A percentile compares a stretch with the other conserved stretches of the same genome.
phyloP scores from a whole-genome alignment of 2,797 vertebrate genomes.

The Anabas testudineus region DNA sequence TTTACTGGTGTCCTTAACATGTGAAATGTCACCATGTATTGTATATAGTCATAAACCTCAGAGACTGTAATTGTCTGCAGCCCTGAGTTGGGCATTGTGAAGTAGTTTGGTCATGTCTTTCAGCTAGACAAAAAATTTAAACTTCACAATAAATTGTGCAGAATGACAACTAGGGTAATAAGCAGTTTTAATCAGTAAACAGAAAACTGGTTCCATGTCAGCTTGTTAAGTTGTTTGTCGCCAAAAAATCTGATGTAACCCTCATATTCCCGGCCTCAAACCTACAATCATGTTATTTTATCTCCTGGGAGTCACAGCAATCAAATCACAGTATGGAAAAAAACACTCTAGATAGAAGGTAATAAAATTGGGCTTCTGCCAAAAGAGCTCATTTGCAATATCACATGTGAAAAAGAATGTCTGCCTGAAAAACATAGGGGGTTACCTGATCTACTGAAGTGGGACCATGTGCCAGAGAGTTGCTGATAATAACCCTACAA shows the following conservation, averaged over 20 bases:
- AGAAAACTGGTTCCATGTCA: constrained; percentile 29
- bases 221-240: constrained; percentile 30
- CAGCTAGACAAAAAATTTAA: constrained; percentile 14
- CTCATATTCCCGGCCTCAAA: constrained; percentile 29
- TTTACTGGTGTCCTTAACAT: neutral
- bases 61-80: neutral
- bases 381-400: constrained; percentile 18
- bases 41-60: neutral
- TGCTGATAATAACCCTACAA: constrained; percentile 61
- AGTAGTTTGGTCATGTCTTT: neutral
- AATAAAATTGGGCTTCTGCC: constrained; percentile 13
- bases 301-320: constrained; percentile 27
- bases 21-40: neutral
- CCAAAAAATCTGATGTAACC: constrained; percentile 34
- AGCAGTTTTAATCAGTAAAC: constrained; percentile 38
- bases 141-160: constrained; percentile 1
- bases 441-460: constrained; percentile 39
- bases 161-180: constrained; percentile 31
- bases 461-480: constrained; percentile 44
- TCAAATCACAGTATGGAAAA: constrained; percentile 24
- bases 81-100: neutral
- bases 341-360: constrained; percentile 10
- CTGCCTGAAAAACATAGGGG: constrained; percentile 40
- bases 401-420: constrained; percentile 31
- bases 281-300: constrained; percentile 35